These are phyloP conservation scores for Pteropus rufus DNA, from an alignment of 2,797 vertebrate genomes.

Conservation along the genomic window DNA sequence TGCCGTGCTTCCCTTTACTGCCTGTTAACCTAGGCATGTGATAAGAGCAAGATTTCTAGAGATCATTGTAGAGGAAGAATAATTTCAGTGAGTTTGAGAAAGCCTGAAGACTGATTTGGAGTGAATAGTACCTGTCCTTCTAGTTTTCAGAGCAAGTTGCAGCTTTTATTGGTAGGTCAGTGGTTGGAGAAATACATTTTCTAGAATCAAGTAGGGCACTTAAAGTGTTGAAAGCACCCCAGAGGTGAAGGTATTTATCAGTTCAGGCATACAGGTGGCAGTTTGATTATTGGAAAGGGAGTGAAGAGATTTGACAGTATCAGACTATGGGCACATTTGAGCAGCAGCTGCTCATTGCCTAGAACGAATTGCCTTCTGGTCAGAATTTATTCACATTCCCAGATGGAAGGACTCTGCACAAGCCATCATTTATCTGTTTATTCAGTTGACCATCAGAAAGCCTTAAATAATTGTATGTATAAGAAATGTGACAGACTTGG, in stretches of 20 bases:
- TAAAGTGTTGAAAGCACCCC: neutral
- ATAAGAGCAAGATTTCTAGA: conserved; percentile 5
- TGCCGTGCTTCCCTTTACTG: neutral
- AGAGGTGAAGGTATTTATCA: neutral
- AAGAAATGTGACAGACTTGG: conserved; percentile 73
- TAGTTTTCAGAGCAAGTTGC: neutral
- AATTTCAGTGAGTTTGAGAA: neutral
- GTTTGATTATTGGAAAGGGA: conserved; percentile 56
- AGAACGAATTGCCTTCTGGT: conserved; percentile 74
- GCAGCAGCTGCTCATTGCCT: conserved; percentile 66
- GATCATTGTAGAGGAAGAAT: neutral
- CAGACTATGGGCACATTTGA: conserved; percentile 71
- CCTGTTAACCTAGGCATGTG: conserved; percentile 5
- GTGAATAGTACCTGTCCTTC: neutral
- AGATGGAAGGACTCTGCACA: conserved; percentile 69
- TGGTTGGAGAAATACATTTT: neutral
- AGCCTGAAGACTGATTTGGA: conserved; percentile 8
- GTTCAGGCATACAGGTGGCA: neutral
- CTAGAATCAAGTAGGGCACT: neutral
- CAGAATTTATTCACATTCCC: conserved; percentile 76
- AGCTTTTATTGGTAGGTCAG: neutral
- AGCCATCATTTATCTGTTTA: conserved; percentile 74
- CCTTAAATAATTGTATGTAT: conserved; percentile 78
- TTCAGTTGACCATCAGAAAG: conserved; percentile 71
- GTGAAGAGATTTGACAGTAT: conserved; percentile 72